Evolutionary conservation across 37 sponge, comb jelly and placozoan genomes (phyloP), one percentile per base, ranked within the genome.

Genomic region (Eunapius fragilis): DNA sequence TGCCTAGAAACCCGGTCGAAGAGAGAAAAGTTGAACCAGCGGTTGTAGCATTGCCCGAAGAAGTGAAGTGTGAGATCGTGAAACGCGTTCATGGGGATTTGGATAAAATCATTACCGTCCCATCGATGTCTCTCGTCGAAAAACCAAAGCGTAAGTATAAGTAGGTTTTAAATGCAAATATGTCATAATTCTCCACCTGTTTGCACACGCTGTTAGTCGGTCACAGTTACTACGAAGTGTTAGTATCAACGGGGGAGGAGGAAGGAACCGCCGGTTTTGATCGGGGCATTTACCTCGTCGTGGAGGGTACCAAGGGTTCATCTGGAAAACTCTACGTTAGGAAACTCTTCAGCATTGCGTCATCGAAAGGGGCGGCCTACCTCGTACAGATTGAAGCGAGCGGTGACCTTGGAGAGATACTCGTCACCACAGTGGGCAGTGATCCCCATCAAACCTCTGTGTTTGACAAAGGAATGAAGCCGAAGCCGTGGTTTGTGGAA

Each of bases 401-500:
- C 17, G 74, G 36, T 13, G 77, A 83, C 31, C 69, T 88, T 5
- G 88, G 88, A n/a, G 83, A 88, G 25, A 58, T 88, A 22, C 48
- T 68, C 0, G 89, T 82, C 6, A 71, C 83, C 24, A 49, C 33
- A 0, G 33, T 88, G 26, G 89, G 77, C 0, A 77, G 75, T 27
- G 37, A 58, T 11, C 58, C 58, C 2, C 19, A 58, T 12, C 58
- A 82, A 7, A 41, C 71, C 31, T 31, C 67, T 5, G 68, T 58
- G 72, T 24, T 77, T 14, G 25, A 80, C n/a, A 27, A 24, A 25
- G 58, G n/a, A 19, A 49, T 28, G 76, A 23, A 58, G 24, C 37
- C 80, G 76, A 23, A 58, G 24, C 37, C 80, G 2, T 87, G 88
- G 88, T 87, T 37, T 67, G 88, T 87, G 2, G 71, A 87, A 2